A percentile compares a stretch with the other conserved stretches of the same genome.
These are phyloP conservation scores for Atta colombica DNA, from an alignment of 1,140 invertebrate species.

Conservation along the genomic window DNA sequence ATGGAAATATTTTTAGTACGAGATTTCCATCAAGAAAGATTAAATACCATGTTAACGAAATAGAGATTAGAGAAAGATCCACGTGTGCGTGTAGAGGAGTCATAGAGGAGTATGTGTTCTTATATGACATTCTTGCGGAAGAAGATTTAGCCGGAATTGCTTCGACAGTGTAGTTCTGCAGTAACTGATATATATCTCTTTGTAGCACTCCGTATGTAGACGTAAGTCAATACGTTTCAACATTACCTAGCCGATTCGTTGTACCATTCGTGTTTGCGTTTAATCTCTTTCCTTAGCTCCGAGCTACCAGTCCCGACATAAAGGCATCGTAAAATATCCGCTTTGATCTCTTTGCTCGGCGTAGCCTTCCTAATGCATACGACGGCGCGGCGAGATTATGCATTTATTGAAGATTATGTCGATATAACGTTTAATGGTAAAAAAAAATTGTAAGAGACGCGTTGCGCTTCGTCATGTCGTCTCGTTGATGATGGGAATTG, in stretches of 20 bases:
- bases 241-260: constrained; percentile 59
- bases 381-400: constrained; percentile 43
- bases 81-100: not conserved
- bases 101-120: not conserved
- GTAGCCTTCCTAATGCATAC: constrained; percentile 25
- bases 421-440: constrained; percentile 13
- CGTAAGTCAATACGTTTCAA: constrained; percentile 57
- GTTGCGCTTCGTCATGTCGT: not conserved
- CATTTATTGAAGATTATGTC: constrained; percentile 52
- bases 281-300: constrained; percentile 59
- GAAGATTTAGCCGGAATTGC: constrained; percentile 17
- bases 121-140: constrained; percentile 29
- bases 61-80: not conserved
- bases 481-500: not conserved
- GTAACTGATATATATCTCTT: constrained; percentile 47
- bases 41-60: not conserved
- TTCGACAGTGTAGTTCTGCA: constrained; percentile 26
- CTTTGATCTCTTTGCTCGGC: constrained; percentile 56
- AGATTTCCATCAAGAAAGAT: constrained; percentile 1
- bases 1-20: not conserved
- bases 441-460: constrained; percentile 16
- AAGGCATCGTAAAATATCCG: constrained; percentile 44
- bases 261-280: constrained; percentile 62
- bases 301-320: constrained; percentile 42
- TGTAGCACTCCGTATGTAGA: constrained; percentile 13